A percentile compares a stretch with the other conserved stretches of the same genome.
These are phyloP conservation scores for Paradoxurus hermaphroditus DNA, from an alignment of 2,113 vertebrate species.

Conservation along the genomic window DNA sequence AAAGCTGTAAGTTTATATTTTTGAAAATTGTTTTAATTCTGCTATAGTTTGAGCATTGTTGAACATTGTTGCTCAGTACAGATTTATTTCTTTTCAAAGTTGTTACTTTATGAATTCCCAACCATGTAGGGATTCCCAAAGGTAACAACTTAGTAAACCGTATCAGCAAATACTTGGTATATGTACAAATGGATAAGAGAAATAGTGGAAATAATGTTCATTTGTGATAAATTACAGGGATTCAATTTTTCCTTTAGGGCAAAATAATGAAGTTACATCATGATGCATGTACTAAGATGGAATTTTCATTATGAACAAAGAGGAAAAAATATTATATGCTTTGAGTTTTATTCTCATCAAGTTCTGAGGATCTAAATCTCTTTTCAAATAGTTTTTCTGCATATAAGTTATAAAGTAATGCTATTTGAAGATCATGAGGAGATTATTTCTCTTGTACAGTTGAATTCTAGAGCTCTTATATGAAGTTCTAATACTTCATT, in stretches of 20 bases:
- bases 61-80: not conserved
- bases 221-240: not conserved
- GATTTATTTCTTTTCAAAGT: not conserved
- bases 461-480: not conserved
- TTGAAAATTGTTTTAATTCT: not conserved
- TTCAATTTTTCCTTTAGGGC: not conserved
- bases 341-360: not conserved
- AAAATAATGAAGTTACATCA: slow-evolving; percentile 21
- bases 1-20: not conserved
- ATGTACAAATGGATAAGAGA: not conserved
- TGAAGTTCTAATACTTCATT: not conserved
- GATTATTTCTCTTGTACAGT: not conserved
- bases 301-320: slow-evolving; percentile 8
- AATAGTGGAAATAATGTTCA: not conserved
- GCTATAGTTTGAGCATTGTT: not conserved
- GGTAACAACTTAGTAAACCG: not conserved
- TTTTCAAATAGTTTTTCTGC: not conserved
- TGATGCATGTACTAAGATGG: not conserved
- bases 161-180: not conserved
- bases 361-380: not conserved
- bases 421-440: not conserved
- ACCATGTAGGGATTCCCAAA: not conserved
- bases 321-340: not conserved
- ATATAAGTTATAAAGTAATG: not conserved
- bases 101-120: not conserved